Percentiles rank a stretch among this genome's conserved stretches.
Evolutionary conservation across 2,113 vertebrate species (phyloP).

Genomic region (Melanerpes aurifrons): DNA sequence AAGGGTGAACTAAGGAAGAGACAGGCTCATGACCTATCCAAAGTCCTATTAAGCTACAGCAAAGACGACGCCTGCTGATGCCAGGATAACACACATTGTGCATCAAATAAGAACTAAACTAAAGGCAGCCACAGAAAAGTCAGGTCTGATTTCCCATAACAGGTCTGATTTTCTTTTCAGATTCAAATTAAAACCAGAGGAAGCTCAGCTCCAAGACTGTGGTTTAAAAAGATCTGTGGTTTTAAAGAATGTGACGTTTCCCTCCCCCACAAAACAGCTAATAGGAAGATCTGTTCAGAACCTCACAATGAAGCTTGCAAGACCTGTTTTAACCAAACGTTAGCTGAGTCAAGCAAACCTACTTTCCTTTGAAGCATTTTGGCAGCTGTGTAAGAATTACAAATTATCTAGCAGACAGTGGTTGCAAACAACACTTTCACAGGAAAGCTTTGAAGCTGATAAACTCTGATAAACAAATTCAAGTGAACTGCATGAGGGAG

Average conservation of each 20-base stretch:
- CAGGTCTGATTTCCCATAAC: background rate
- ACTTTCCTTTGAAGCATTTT: background rate
- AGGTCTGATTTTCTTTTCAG: background rate
- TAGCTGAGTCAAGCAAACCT: background rate
- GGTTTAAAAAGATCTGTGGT: background rate
- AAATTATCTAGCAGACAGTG: background rate
- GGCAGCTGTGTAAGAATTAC: background rate
- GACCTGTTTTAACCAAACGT: background rate
- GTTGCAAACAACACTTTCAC: slow-evolving; percentile 16
- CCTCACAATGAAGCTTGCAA: background rate
- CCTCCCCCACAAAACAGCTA: background rate
- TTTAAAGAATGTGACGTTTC: background rate
- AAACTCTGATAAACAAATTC: slow-evolving; percentile 59
- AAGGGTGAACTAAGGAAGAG: background rate
- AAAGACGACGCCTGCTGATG: background rate
- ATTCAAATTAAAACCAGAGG: slow-evolving; percentile 2
- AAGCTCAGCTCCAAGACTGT: background rate
- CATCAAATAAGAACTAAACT: background rate
- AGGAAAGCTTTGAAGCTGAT: slow-evolving; percentile 45
- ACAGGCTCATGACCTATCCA: background rate
- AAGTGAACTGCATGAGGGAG: background rate
- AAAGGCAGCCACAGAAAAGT: background rate
- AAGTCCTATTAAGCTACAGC: background rate
- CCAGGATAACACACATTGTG: background rate
- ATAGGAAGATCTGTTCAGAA: background rate